Conservation (phyloP, 2,797 vertebrate genomes). For the Saguinus oedipus region DNA sequence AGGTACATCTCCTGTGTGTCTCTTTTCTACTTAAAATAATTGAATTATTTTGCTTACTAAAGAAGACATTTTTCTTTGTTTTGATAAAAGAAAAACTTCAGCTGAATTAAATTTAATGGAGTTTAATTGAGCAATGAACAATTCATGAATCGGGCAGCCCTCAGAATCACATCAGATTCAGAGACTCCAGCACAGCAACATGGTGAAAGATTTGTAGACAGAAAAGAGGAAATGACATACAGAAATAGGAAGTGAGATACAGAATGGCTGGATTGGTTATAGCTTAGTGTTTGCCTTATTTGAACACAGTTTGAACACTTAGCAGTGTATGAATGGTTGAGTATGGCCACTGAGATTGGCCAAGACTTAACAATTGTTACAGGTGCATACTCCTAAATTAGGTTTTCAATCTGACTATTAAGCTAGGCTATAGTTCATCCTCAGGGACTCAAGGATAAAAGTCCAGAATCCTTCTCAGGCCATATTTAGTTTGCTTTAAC, state of each 20-base stretch:
- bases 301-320: background rate
- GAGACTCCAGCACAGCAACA: background rate
- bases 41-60: background rate
- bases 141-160: background rate
- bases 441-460: background rate
- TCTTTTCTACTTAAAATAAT: constrained; percentile 25
- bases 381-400: background rate
- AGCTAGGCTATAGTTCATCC: background rate
- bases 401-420: background rate
- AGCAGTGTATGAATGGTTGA: background rate
- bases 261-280: background rate
- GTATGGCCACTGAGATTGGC: background rate
- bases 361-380: background rate
- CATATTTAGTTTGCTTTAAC: background rate
- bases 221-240: too few relatives aligned
- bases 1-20: background rate
- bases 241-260: background rate
- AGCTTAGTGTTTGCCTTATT: background rate
- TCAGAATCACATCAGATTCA: background rate
- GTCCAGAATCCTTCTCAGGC: background rate
- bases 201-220: background rate
- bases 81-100: background rate
- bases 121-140: background rate
- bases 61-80: background rate
- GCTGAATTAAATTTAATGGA: background rate